Conservation (phyloP, 1,140 invertebrate genomes). For the Diorhabda elongata region DNA sequence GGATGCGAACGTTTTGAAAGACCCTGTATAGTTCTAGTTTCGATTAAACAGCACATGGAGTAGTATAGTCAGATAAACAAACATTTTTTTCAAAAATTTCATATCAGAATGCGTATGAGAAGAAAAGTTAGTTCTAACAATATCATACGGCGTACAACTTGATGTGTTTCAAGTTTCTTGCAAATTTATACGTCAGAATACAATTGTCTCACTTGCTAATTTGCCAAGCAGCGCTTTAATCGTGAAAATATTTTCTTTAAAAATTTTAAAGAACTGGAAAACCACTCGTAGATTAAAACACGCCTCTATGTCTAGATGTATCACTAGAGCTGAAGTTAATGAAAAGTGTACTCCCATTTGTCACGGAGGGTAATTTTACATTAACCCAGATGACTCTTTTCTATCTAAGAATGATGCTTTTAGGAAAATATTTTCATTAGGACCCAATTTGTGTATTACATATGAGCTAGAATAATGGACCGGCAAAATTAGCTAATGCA, state of each 20-base stretch:
- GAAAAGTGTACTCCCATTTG: not conserved
- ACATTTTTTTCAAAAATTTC: no score
- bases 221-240: not conserved
- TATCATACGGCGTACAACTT: no score
- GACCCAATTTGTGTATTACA: not conserved
- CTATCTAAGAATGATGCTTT: not conserved
- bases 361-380: not conserved
- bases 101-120: no score
- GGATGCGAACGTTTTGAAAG: no score
- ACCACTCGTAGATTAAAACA: slow-evolving; percentile 2
- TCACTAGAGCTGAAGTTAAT: not conserved
- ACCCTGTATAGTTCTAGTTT: no score
- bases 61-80: no score
- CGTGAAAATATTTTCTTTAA: not conserved
- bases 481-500: no score
- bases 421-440: not conserved
- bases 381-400: not conserved
- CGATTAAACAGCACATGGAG: no score
- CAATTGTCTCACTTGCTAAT: slow-evolving; percentile 2
- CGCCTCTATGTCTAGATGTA: slow-evolving; percentile 1
- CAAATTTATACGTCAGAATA: not conserved
- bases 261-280: not conserved
- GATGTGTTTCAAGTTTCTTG: no score
- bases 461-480: no score
- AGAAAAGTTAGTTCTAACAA: no score